These are phyloP conservation scores for Pangasianodon gigas DNA, from an alignment of 2,113 vertebrate species.

Conservation along the genomic window DNA sequence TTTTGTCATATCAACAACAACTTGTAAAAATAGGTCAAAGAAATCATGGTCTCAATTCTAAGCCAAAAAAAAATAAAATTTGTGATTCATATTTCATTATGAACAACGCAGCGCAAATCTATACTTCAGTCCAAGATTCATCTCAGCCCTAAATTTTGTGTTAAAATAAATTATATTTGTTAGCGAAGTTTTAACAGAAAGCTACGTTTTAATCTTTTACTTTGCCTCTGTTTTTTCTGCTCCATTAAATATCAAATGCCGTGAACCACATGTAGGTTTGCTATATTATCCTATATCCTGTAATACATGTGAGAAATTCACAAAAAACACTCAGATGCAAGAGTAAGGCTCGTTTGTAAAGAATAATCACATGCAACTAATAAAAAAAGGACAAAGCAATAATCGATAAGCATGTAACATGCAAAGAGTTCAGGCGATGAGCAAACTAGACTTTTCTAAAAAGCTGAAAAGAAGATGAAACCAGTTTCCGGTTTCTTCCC, in stretches of 20 bases:
- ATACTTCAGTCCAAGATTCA: no score
- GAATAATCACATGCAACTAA: not conserved
- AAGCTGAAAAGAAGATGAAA: not conserved
- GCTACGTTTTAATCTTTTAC: no score
- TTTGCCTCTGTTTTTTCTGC: no score
- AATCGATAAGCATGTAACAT: not conserved
- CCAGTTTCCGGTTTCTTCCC: not conserved
- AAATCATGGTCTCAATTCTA: no score
- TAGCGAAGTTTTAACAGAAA: not conserved
- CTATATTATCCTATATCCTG: no score
- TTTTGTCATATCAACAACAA: not conserved
- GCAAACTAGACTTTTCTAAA: not conserved
- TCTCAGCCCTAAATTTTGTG: no score
- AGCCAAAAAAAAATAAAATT: not conserved
- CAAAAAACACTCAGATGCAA: no score
- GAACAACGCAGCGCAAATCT: not conserved
- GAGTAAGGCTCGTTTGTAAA: not conserved
- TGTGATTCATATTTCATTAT: not conserved
- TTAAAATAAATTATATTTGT: no score
- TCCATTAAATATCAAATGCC: no score
- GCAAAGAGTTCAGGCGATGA: no score
- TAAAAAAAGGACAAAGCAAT: not conserved
- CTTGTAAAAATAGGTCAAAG: not conserved
- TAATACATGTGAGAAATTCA: no score
- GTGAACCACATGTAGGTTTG: no score